Base-by-base conservation (phyloP, 2,888 invertebrate genomes). In the Meghimatium bilineatum region DNA sequence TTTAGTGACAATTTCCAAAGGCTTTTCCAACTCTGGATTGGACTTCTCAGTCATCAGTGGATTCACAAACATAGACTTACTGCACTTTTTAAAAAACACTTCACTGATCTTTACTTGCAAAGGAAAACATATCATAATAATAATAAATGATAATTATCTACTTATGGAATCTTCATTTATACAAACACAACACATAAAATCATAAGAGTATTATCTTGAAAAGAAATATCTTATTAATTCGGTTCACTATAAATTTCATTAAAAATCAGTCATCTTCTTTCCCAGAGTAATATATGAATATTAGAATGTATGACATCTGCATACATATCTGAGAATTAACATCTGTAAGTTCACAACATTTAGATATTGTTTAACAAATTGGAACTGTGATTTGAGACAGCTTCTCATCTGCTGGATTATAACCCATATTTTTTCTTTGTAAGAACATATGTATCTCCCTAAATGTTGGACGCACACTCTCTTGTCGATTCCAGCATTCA, bases 401-500 rank as follows among this genome's bases (percentile, higher is more conserved):
- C 85, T 91, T 91, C 84, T 93, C 93, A 78, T 93, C 93, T 72
- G 91, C 90, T 12, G 93, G 93, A 85, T 92, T 92, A 87, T 93
- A 93, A 32, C 93, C 93, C 91, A 93, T 92, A 87, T 93, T 93
- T 87, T 93, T 93, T 49, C 93, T 89, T 86, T 92, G 96, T 88
- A 97, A 95, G 94, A 97, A 97, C 91, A 97, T 95, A 93, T 97
- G 97, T 83, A 98, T 96, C 94, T 97, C 97, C 91, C 96, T 95
- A 95, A 98, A 98, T 86, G 96, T 95, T 0, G 97, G 97, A 69
- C 98, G 95, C 91, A 97, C 96, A 81, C 95, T 95, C 80, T 96
- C 96, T 90, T 96, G 96, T 82, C 97, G 95, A 90, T 96, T 96
- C 97, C 97, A 98, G 94, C 97, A 98, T 94, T 97, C 97, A 89